Percentiles rank a stretch among this genome's conserved stretches.
Conservation (phyloP, 2,797 vertebrate species). For the Phrynocephalus vlangalii region DNA sequence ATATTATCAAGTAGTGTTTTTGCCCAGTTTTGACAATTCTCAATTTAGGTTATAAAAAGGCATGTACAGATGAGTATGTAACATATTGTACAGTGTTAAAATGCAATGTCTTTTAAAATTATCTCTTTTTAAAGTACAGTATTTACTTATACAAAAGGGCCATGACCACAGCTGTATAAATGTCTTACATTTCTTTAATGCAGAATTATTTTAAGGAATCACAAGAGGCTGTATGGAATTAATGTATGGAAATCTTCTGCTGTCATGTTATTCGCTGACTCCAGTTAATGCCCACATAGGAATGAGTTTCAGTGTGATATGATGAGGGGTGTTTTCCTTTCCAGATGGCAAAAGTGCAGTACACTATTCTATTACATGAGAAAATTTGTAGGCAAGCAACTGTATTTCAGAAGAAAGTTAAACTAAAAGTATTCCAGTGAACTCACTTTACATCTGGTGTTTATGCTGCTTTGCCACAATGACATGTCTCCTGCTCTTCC, state of each 20-base stretch:
- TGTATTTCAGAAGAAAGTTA: neutral
- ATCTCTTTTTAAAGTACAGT: neutral
- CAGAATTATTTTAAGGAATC: neutral
- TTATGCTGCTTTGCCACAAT: neutral
- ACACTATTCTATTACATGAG: neutral
- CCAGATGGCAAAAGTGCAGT: neutral
- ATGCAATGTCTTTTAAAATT: neutral
- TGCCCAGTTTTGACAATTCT: neutral
- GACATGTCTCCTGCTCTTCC: neutral
- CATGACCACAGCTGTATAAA: neutral
- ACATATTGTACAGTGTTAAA: neutral
- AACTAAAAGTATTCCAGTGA: neutral
- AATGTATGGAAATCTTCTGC: neutral
- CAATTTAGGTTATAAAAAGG: neutral
- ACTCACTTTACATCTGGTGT: neutral
- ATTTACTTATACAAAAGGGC: neutral
- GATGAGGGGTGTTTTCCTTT: neutral
- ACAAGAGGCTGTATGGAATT: neutral
- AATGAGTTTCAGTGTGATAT: neutral
- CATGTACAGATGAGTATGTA: neutral
- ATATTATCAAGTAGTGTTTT: neutral
- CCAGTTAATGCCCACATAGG: neutral
- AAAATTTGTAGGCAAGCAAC: neutral
- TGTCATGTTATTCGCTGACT: neutral
- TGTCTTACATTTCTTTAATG: neutral